Base-by-base conservation (phyloP, 2,797 vertebrate genomes). In the Pseudotriccus pelzelni region DNA sequence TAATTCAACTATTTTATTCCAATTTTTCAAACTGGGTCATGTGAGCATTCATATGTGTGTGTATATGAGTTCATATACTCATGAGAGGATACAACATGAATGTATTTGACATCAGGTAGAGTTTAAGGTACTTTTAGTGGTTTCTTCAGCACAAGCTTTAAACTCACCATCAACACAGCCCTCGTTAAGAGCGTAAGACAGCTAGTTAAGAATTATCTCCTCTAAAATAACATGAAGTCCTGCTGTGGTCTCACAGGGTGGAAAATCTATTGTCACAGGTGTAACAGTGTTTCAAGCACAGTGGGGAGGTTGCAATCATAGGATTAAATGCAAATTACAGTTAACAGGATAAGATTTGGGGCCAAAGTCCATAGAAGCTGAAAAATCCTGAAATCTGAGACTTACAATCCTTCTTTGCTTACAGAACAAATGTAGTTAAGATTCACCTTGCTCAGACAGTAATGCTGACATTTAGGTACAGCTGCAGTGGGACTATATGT, bases 141-240 rank as follows among this genome's bases (percentile, higher is more conserved):
- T 46, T 82, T 76, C 59, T 89, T 85, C 46, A 87, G 49, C 41
- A 72, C 8, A 47, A 44, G 8, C 14, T 77, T 72, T 62, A 52
- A 52, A 73, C 16, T 36, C 12, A 19, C 30, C 30, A 84, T 7
- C 36, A 84, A 44, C 28, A 47, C 4, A 78, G 70, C 39, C 58
- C 43, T 43, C 5, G 0, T 34, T 66, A 59, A 50, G 4, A 72
- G 30, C 8, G 0, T 23, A 78, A 52, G 36, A 80, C 0, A 50
- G 2, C 14, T 14, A 63, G 13, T 37, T 50, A 55, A 44, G 0
- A 46, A 23, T 37, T 7, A 73, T 50, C 44, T 9, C 22, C n/a
- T 47, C 34, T 21, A 21, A 53, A 69, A 53, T 9, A 74, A 27
- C 39, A 60, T 32, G 18, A 80, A 80, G 30, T 77, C 10, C 17